A percentile compares a stretch with the other conserved stretches of the same genome.
Evolutionary conservation across 1,140 invertebrate species (phyloP).

Genomic region (Diachasma alloeum): DNA sequence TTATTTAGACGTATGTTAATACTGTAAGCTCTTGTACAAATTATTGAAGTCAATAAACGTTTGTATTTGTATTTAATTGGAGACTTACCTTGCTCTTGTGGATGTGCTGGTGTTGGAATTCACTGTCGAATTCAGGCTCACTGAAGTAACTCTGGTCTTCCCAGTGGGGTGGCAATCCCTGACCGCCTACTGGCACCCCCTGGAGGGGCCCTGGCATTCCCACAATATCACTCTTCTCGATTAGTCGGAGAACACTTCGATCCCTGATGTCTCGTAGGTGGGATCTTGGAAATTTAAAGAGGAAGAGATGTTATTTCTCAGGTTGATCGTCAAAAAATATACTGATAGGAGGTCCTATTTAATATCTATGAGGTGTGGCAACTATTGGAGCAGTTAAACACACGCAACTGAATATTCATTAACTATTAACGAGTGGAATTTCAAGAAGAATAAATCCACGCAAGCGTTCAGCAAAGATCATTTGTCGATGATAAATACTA

Average conservation of each 20-base stretch:
- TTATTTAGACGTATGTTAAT: constrained; percentile 1
- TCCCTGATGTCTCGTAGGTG: constrained; percentile 90
- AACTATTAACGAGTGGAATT: too few species aligned
- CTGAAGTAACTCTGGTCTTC: constrained; percentile 91
- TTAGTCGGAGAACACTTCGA: constrained; percentile 86
- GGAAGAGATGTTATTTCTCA: neutral
- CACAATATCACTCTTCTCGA: constrained; percentile 81
- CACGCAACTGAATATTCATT: too few species aligned
- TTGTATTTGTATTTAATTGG: neutral
- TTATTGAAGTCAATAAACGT: neutral
- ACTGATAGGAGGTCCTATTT: neutral
- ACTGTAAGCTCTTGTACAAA: neutral
- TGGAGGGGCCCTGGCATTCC: constrained; percentile 65
- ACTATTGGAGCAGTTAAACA: too few species aligned
- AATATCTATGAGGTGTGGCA: too few species aligned
- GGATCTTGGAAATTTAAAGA: constrained; percentile 66
- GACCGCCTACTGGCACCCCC: constrained; percentile 58
- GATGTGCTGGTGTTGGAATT: constrained; percentile 92
- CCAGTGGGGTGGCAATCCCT: constrained; percentile 62
- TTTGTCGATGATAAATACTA: too few species aligned
- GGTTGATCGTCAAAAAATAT: neutral
- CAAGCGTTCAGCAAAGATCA: neutral
- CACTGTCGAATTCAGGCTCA: constrained; percentile 92
- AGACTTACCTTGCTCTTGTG: constrained; percentile 88
- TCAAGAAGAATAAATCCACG: neutral